These are phyloP conservation scores for Drosophila bifasciata DNA, from an alignment of 1,140 invertebrate species.

Conservation along the genomic window DNA sequence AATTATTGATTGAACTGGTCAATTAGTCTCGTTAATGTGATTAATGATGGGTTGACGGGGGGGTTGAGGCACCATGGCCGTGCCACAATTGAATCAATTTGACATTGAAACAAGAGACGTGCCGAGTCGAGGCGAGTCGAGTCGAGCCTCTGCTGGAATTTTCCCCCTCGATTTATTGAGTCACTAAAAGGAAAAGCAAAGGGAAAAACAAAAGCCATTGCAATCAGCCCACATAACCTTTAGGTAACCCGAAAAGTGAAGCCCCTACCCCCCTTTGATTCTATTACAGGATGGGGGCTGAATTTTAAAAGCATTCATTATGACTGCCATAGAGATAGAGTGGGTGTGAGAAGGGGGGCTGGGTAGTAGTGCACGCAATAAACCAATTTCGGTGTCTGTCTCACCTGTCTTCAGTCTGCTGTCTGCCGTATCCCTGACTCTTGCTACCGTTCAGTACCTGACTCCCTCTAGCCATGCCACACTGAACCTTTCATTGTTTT, in stretches of 20 bases:
- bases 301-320: conserved; percentile 51
- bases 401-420: conserved; percentile 8
- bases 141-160: too few relatives aligned
- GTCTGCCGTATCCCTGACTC: not conserved
- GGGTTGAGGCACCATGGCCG: conserved; percentile 1
- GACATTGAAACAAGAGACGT: conserved; percentile 9
- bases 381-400: conserved; percentile 57
- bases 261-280: conserved; percentile 24
- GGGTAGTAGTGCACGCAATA: conserved; percentile 54
- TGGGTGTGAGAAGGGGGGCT: too few relatives aligned
- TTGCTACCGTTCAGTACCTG: not conserved
- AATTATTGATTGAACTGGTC: conserved; percentile 42
- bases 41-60: conserved; percentile 22
- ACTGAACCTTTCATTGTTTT: conserved; percentile 37
- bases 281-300: conserved; percentile 29
- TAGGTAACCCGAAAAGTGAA: conserved; percentile 21
- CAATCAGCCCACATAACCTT: conserved; percentile 27
- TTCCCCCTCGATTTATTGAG: conserved; percentile 24
- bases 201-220: conserved; percentile 23
- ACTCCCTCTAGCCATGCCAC: not conserved
- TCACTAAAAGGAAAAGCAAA: conserved; percentile 34
- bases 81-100: conserved; percentile 39
- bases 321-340: conserved; percentile 33
- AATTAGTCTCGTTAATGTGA: conserved; percentile 56
- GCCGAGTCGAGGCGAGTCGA: too few relatives aligned